These are phyloP conservation scores for Callipepla californica DNA, from an alignment of 2,113 vertebrate species.

Conservation along the genomic window DNA sequence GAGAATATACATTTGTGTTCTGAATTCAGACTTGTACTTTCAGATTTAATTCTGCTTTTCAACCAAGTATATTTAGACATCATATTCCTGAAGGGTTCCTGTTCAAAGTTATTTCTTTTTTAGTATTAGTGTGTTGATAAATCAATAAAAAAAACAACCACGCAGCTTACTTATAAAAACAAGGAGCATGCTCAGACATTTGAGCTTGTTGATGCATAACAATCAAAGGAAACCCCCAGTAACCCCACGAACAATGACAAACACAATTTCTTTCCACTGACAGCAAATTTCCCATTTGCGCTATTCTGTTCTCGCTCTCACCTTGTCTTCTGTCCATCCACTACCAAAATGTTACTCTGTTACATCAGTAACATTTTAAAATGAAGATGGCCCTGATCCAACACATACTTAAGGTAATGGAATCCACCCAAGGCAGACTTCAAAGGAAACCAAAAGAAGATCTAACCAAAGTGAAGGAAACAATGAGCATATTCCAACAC, in stretches of 20 bases:
- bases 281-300: background rate
- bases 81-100: background rate
- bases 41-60: background rate
- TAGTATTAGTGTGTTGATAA: background rate
- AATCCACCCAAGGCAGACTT: background rate
- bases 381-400: background rate
- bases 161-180: background rate
- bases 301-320: background rate
- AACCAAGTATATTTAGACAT: background rate
- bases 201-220: background rate
- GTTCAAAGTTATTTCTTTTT: background rate
- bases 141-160: background rate
- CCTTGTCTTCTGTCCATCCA: background rate
- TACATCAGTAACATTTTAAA: background rate
- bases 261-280: background rate
- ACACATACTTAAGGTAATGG: background rate
- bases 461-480: background rate
- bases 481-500: background rate
- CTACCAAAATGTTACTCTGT: background rate
- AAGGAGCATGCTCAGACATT: background rate
- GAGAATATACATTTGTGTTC: background rate
- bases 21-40: background rate
- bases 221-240: background rate
- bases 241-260: background rate
- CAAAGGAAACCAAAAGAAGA: background rate